Conservation (phyloP, 2,113 vertebrate genomes). For the Crypturellus undulatus region DNA sequence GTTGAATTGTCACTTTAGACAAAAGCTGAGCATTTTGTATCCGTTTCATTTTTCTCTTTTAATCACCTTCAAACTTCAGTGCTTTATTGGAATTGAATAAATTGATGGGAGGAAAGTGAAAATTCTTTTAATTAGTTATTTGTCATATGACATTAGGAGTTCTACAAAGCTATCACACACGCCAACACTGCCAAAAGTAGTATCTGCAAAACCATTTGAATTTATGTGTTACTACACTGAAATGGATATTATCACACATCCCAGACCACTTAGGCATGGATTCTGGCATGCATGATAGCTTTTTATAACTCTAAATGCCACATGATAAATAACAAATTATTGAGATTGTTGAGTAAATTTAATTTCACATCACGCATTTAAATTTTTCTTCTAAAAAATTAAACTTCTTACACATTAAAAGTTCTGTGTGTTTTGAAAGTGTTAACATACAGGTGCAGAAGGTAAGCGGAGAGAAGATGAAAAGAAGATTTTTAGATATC, state of each 20-base stretch:
- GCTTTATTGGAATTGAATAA: not conserved
- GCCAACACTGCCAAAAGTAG: not conserved
- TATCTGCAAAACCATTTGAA: not conserved
- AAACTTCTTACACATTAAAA: not conserved
- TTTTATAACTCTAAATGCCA: not conserved
- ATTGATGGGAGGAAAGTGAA: not conserved
- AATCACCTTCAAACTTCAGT: not conserved
- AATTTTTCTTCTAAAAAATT: not conserved
- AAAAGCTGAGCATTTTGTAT: not conserved
- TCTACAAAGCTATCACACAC: too few relatives aligned
- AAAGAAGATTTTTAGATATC: not conserved
- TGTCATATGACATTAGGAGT: too few relatives aligned
- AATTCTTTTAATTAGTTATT: too few relatives aligned
- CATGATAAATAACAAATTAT: not conserved
- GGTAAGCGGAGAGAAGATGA: not conserved
- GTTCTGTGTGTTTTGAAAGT: not conserved
- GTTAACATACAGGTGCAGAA: not conserved
- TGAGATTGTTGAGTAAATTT: not conserved
- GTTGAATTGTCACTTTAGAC: not conserved
- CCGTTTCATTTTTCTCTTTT: not conserved
- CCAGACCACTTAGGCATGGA: too few relatives aligned
- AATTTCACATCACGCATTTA: not conserved
- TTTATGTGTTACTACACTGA: not conserved
- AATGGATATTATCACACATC: not conserved
- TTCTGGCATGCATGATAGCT: not conserved